Evolutionary conservation across 1,140 invertebrate species (phyloP).

Genomic region (Pachyrhynchus sulphureomaculatus): DNA sequence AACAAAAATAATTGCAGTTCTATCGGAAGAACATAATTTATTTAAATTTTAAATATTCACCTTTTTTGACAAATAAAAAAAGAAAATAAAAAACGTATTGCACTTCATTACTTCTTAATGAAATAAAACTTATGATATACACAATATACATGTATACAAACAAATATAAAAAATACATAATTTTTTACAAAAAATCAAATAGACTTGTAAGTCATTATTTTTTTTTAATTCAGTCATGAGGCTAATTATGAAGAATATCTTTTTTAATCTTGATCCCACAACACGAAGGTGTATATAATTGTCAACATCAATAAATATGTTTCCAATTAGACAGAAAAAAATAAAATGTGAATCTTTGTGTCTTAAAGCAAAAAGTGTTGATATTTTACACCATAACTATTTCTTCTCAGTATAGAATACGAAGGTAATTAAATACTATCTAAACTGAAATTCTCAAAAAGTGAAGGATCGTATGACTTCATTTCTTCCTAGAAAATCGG

Average conservation of each 20-base stretch:
- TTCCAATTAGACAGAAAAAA: too few relatives aligned
- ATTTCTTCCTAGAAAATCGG: too few relatives aligned
- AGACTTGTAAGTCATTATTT: conserved; percentile 7
- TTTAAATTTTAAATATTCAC: conserved; percentile 14
- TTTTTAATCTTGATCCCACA: conserved; percentile 23
- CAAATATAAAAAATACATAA: conserved; percentile 26
- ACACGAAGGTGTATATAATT: conserved; percentile 16
- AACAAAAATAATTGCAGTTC: conserved; percentile 1
- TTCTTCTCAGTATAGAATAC: too few relatives aligned
- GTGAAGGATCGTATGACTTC: too few relatives aligned
- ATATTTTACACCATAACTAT: too few relatives aligned
- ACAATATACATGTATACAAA: conserved; percentile 30
- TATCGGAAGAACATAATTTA: conserved; percentile 26
- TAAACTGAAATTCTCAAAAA: too few relatives aligned
- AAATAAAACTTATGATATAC: conserved; percentile 8
- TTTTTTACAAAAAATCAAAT: conserved; percentile 20
- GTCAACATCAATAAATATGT: too few relatives aligned
- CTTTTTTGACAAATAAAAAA: conserved; percentile 26
- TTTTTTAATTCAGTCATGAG: conserved; percentile 21
- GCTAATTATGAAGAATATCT: conserved; percentile 22
- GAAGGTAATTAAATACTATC: too few relatives aligned
- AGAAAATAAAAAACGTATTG: conserved; percentile 23
- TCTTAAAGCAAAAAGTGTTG: too few relatives aligned
- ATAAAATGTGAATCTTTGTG: too few relatives aligned
- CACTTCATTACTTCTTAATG: conserved; percentile 14